These are phyloP conservation scores for Xenopus petersii DNA, from an alignment of 2,797 vertebrate genomes.

Conservation along the genomic window DNA sequence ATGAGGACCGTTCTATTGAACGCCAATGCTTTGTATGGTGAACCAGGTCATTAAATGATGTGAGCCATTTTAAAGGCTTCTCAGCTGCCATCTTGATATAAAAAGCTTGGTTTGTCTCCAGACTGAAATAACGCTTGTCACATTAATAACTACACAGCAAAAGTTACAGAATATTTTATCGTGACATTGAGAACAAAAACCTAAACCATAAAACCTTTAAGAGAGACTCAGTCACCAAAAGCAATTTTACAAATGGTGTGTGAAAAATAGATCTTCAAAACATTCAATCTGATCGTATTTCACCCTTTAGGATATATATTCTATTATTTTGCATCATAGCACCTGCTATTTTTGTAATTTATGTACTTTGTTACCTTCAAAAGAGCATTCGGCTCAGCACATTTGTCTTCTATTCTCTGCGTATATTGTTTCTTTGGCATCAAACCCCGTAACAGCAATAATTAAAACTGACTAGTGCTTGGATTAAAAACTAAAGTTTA, in stretches of 20 bases:
- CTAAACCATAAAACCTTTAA: constrained; percentile 40
- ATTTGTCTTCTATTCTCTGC: constrained; percentile 38
- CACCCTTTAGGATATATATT: constrained; percentile 47
- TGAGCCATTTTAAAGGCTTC: too few relatives aligned
- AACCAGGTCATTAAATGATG: too few relatives aligned
- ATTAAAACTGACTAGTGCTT: constrained; percentile 33
- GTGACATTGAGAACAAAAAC: constrained; percentile 44
- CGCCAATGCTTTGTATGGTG: too few relatives aligned
- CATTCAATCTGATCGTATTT: constrained; percentile 45
- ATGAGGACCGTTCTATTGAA: too few relatives aligned
- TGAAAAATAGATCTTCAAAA: constrained; percentile 45
- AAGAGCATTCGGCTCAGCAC: constrained; percentile 36
- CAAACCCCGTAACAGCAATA: constrained; percentile 18
- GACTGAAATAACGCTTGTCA: too few relatives aligned
- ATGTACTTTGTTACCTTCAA: constrained; percentile 46
- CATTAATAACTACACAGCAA: constrained; percentile 9
- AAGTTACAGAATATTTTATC: constrained; percentile 39
- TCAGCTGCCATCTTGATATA: too few relatives aligned
- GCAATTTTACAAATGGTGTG: constrained; percentile 49
- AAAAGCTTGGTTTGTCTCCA: too few relatives aligned
- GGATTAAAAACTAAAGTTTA: constrained; percentile 4
- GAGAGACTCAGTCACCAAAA: constrained; percentile 44
- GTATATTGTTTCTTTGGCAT: constrained; percentile 27
- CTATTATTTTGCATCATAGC: constrained; percentile 46
- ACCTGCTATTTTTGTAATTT: constrained; percentile 43